Conservation (phyloP, 2,888 invertebrate genomes). For the Hermaeophaga mercurialis region DNA sequence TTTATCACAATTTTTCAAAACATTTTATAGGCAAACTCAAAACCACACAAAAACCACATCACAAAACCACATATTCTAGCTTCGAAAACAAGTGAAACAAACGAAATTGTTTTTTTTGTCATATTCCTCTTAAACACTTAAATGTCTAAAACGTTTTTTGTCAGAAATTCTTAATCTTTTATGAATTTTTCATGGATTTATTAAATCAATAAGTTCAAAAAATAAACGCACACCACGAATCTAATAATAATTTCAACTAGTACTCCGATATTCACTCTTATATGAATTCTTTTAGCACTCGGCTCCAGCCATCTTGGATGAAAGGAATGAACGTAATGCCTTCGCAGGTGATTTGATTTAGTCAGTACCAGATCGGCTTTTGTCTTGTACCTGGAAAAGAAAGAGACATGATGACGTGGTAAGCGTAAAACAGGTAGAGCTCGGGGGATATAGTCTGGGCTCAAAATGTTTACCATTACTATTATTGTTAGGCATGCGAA, state of each 20-base stretch:
- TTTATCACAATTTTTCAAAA: neutral
- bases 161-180: conserved; percentile 20
- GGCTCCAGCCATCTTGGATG: conserved; percentile 51
- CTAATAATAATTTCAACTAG: conserved; percentile 47
- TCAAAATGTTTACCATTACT: too few relatives aligned
- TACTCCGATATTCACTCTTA: conserved; percentile 45
- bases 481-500: too few relatives aligned
- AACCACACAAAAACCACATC: conserved; percentile 1
- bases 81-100: neutral
- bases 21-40: neutral
- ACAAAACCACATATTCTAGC: conserved; percentile 17
- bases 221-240: conserved; percentile 44
- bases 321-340: conserved; percentile 53
- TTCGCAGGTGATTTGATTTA: conserved; percentile 36
- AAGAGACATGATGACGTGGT: conserved; percentile 30
- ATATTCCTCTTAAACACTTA: conserved; percentile 17
- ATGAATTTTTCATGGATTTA: conserved; percentile 26
- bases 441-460: neutral
- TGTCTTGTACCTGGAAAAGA: conserved; percentile 33
- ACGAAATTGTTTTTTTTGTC: conserved; percentile 9
- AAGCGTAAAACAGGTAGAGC: conserved; percentile 26
- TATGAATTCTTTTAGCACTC: conserved; percentile 50
- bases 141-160: conserved; percentile 12
- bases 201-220: conserved; percentile 33
- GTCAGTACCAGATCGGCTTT: conserved; percentile 35